Conservation (phyloP, 2,797 vertebrate species). For the Emys orbicularis region DNA sequence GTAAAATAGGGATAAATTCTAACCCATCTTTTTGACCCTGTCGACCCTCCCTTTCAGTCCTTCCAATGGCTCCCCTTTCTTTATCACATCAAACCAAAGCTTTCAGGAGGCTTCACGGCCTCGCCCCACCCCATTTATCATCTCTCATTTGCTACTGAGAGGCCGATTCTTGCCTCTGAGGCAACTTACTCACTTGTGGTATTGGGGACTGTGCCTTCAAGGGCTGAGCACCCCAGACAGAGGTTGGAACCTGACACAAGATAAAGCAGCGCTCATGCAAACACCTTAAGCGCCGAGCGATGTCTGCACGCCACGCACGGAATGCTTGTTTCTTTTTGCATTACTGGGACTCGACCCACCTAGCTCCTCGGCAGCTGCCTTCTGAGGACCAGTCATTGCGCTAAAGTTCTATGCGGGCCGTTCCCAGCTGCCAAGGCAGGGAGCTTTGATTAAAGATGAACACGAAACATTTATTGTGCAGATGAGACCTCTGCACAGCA, state of each 20-base stretch:
- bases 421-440: not conserved
- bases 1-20: not conserved
- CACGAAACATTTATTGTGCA: not conserved
- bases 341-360: not conserved
- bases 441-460: not conserved
- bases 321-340: not conserved
- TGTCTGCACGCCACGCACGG: fast-evolving
- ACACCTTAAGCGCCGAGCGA: not conserved
- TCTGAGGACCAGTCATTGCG: not conserved
- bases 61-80: not conserved
- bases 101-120: not conserved
- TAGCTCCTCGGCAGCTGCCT: no score
- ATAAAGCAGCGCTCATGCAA: not conserved
- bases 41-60: not conserved
- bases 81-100: not conserved
- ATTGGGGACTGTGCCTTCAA: not conserved
- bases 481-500: not conserved
- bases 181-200: not conserved
- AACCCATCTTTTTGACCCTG: not conserved
- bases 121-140: not conserved
- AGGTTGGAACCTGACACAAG: not conserved
- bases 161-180: not conserved
- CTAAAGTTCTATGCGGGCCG: not conserved
- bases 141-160: not conserved
- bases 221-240: not conserved